These are phyloP conservation scores for Lydus trimaculatus DNA, from an alignment of 2,888 invertebrate genomes.

Conservation along the genomic window DNA sequence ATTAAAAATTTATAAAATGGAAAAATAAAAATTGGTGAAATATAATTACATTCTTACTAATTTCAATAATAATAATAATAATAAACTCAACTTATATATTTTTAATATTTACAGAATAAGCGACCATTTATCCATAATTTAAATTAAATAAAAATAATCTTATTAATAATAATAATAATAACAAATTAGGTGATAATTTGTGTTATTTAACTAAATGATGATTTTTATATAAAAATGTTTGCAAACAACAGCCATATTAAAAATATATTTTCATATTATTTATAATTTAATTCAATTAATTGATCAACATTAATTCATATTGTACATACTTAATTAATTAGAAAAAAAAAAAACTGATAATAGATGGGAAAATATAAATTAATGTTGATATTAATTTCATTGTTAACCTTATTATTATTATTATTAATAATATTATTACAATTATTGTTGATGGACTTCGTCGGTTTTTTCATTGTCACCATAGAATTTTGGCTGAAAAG, in stretches of 20 bases:
- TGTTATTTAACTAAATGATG: too few species aligned
- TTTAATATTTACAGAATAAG: constrained; percentile 1
- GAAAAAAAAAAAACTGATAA: too few species aligned
- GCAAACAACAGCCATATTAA: too few species aligned
- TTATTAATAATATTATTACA: neutral
- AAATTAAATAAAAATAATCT: neutral
- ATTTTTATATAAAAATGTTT: too few species aligned
- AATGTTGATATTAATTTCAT: neutral
- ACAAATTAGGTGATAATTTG: neutral
- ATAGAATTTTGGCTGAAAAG: constrained; percentile 71
- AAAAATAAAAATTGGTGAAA: constrained; percentile 16
- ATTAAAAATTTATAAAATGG: neutral
- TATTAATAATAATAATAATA: neutral
- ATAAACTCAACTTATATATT: neutral
- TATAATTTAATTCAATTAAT: too few species aligned
- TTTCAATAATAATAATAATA: neutral
- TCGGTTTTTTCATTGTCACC: constrained; percentile 70
- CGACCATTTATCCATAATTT: neutral
- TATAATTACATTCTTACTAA: constrained; percentile 6
- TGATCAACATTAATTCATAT: neutral
- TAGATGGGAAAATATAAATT: neutral
- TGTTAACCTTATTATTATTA: too few species aligned
- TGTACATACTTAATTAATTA: too few species aligned
- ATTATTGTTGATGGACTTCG: constrained; percentile 49
- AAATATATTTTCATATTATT: neutral